phyloP scores from a whole-genome alignment of 92 coral and sea anemone genomes.

The Zoanthus solanderi region DNA sequence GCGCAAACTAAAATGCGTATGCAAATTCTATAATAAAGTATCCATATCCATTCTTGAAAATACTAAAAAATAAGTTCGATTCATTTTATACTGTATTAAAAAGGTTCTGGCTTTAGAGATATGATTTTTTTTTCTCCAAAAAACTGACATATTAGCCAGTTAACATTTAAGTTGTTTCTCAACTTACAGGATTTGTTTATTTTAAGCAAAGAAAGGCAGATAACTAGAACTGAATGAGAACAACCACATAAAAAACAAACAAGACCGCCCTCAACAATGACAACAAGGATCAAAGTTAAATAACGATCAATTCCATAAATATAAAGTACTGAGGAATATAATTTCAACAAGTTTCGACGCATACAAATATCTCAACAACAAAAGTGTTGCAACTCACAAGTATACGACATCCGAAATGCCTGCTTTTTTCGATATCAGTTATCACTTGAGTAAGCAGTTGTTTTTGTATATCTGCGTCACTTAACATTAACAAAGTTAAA shows the following conservation, averaged over 20 bases:
- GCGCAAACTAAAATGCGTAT: no score
- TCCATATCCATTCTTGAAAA: no score
- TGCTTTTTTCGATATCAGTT: not conserved
- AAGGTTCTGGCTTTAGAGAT: no score
- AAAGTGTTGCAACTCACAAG: not conserved
- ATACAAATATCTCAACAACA: not conserved
- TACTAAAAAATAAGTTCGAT: no score
- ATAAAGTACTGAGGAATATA: not conserved
- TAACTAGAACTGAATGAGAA: not conserved
- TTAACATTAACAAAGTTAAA: conserved; percentile 1
- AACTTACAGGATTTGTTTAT: no score
- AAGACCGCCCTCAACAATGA: not conserved
- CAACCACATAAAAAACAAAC: not conserved
- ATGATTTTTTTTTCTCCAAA: no score
- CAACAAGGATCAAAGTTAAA: not conserved
- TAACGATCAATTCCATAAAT: not conserved
- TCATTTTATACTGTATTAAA: no score
- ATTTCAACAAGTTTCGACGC: not conserved
- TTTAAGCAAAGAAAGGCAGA: not conserved
- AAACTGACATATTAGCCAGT: no score
- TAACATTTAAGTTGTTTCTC: no score
- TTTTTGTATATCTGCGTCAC: not conserved
- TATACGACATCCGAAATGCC: not conserved
- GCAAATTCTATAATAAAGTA: no score
- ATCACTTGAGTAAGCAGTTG: not conserved